Percentiles rank a stretch among this genome's conserved stretches.
phyloP scores from a whole-genome alignment of 2,888 invertebrate species.

The Alentia gelatinosa region DNA sequence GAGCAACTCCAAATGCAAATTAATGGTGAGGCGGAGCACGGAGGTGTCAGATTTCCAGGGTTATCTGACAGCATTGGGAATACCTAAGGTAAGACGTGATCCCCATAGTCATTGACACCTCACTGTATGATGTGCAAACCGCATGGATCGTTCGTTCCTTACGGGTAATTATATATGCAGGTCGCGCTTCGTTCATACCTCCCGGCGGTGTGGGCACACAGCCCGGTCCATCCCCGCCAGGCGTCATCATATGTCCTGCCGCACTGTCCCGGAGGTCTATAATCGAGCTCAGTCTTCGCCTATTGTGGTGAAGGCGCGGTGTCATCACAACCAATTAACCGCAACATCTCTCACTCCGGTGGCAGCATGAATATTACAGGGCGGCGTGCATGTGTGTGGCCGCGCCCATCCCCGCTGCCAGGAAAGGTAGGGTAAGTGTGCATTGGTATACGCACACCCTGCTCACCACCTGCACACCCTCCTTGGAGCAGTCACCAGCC shows the following conservation, averaged over 20 bases:
- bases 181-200: background rate
- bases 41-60: background rate
- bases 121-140: background rate
- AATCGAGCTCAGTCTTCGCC: background rate
- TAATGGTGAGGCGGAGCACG: background rate
- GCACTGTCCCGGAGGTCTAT: background rate
- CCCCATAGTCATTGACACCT: background rate
- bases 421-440: too few species aligned
- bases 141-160: background rate
- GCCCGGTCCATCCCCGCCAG: background rate
- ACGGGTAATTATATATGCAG: background rate
- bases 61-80: background rate
- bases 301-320: background rate
- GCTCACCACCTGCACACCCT: too few species aligned
- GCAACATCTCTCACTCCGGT: background rate
- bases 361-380: slow-evolving; percentile 22
- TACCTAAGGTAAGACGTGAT: background rate
- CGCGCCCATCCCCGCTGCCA: too few species aligned
- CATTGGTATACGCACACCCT: too few species aligned
- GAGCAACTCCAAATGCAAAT: too few species aligned
- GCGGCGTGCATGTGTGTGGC: background rate
- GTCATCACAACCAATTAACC: slow-evolving; percentile 2
- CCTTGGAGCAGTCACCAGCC: too few species aligned
- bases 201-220: background rate
- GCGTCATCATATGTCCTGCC: background rate